Evolutionary conservation across 2,797 vertebrate genomes (phyloP).

Genomic region (Protosalanx chinensis): DNA sequence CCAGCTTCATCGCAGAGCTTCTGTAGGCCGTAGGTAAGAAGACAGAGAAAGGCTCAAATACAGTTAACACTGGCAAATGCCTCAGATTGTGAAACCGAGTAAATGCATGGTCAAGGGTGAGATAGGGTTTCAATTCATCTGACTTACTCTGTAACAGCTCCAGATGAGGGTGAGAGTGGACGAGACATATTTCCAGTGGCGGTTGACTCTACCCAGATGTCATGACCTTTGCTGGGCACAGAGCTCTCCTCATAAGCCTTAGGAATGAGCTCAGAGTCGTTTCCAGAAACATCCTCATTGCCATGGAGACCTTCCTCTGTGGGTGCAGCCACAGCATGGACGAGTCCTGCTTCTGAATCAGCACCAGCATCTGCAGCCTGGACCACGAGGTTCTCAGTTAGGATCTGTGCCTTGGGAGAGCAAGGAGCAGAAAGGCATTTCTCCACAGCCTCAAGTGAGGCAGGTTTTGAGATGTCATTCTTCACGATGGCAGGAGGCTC

Average conservation of each 20-base stretch:
- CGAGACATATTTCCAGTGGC: background rate
- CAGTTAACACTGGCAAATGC: background rate
- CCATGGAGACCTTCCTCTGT: background rate
- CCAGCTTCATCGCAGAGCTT: conserved; percentile 39
- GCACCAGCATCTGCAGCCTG: background rate
- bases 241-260: background rate
- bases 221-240: conserved; percentile 24
- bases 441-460: background rate
- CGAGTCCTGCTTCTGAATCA: background rate
- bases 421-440: background rate
- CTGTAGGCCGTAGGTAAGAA: background rate
- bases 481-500: background rate
- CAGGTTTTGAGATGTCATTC: background rate
- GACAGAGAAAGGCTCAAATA: background rate
- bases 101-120: background rate
- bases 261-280: background rate
- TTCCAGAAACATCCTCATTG: background rate
- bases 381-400: background rate
- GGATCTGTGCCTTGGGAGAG: background rate
- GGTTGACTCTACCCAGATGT: conserved; percentile 18
- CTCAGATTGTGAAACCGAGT: background rate
- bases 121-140: background rate
- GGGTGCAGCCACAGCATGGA: background rate
- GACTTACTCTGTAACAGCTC: conserved; percentile 48
- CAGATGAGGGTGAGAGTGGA: background rate